These are phyloP conservation scores for Acanthopleura granulata DNA, from an alignment of 2,888 invertebrate genomes.

Conservation along the genomic window DNA sequence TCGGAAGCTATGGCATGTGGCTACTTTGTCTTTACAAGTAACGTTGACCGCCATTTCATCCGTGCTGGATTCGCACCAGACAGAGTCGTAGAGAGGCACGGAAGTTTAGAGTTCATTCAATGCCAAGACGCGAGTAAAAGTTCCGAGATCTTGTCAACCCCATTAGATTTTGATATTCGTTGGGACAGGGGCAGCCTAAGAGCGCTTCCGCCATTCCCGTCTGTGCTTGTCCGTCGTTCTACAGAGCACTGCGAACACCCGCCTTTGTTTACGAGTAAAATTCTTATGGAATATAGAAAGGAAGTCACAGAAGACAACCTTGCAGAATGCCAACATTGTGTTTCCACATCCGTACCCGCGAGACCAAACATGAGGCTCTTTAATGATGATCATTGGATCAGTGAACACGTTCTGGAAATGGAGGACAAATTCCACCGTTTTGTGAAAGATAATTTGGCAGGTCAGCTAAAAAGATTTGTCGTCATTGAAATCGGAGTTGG, in stretches of 20 bases:
- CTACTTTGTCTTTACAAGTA: conserved; percentile 37
- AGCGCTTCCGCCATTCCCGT: conserved; percentile 23
- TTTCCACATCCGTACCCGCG: conserved; percentile 20
- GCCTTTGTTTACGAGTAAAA: background rate
- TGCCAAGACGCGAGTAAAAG: conserved; percentile 9
- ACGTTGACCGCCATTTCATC: conserved; percentile 40
- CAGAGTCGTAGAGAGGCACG: conserved; percentile 33
- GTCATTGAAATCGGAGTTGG: conserved; percentile 35
- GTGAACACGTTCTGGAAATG: conserved; percentile 19
- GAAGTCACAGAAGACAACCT: background rate
- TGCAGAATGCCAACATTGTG: conserved; percentile 25
- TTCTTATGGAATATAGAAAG: background rate
- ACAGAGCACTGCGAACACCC: background rate
- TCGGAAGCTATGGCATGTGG: conserved; percentile 25
- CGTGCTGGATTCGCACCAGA: conserved; percentile 34
- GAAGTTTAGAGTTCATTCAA: conserved; percentile 33
- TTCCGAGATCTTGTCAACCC: conserved; percentile 29
- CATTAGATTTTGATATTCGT: conserved; percentile 19
- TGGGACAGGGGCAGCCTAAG: conserved; percentile 27
- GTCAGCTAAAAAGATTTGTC: conserved; percentile 16
- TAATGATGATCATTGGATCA: conserved; percentile 29
- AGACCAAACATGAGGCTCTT: conserved; percentile 36
- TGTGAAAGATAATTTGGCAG: background rate
- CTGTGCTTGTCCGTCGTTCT: background rate
- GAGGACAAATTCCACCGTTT: conserved; percentile 17